Evolutionary conservation across 2,797 vertebrate species (phyloP), one percentile per base, ranked within the genome.

Genomic region (Trematocara caparti): DNA sequence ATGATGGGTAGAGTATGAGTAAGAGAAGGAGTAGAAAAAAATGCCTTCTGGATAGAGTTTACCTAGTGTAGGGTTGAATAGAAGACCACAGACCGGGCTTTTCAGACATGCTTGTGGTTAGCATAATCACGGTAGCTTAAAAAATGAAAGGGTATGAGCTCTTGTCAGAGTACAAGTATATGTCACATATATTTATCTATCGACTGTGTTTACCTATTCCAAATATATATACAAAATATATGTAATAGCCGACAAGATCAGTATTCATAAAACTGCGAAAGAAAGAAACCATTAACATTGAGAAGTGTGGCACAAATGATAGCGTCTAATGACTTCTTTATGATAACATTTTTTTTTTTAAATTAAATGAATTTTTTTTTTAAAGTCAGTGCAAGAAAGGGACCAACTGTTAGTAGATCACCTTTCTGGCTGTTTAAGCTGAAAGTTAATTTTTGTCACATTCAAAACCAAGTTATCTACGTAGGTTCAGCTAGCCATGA

Each of bases 31-130:
- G 73, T 83, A 81, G 85, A 90, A 86, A 89, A 86, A 86, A 92
- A 91, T 92, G 85, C 85, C 88, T 93, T 86, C 88, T 90, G 91
- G 91, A 90, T 81, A 88, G 78, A 91, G 90, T 94, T 91, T 92
- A 94, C 81, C 83, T 93, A 92, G 89, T 86, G 78, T 79, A 91
- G 79, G 81, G 89, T 87, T 92, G 92, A 94, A 89, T 57, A 66
- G 51, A 78, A 91, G 89, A 94, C 84, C 82, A 85, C 81, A 90
- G 84, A 91, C 85, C 72, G 72, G 43, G 80, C 32, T 90, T 91
- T 83, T 74, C 81, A 90, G 87, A 91, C 91, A 88, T 72, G 48
- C 87, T 88, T 88, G 81, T 89, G 64, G 85, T 94, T 90, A 90
- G 79, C 86, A 92, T 92, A 91, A 94, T 92, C 86, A 86, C 85